Percentiles rank a stretch among this genome's conserved stretches.
These are phyloP conservation scores for Chalcosyrphus nemorum DNA, from an alignment of 2,888 invertebrate species.

Conservation along the genomic window DNA sequence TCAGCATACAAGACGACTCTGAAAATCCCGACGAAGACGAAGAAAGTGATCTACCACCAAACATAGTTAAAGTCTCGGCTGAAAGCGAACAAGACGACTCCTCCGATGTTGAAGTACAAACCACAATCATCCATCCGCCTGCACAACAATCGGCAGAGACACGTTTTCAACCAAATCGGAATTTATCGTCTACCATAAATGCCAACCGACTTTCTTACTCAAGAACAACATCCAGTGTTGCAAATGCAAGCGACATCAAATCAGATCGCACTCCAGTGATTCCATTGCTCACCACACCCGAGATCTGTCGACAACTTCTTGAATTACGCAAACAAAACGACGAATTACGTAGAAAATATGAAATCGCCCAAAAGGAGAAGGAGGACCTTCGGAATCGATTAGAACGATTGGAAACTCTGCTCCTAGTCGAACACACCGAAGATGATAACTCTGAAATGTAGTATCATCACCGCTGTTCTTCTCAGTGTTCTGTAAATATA, in stretches of 20 bases:
- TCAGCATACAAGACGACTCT: neutral
- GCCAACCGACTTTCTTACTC: slow-evolving; percentile 12
- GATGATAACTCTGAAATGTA: slow-evolving; percentile 48
- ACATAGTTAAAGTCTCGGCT: slow-evolving; percentile 73
- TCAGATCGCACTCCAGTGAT: slow-evolving; percentile 75
- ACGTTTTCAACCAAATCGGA: slow-evolving; percentile 30
- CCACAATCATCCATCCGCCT: slow-evolving; percentile 58
- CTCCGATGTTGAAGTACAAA: slow-evolving; percentile 37
- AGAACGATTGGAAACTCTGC: slow-evolving; percentile 78
- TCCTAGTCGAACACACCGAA: slow-evolving; percentile 74
- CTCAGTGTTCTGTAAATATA: too few relatives aligned
- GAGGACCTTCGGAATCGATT: slow-evolving; percentile 78
- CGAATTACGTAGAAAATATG: slow-evolving; percentile 78
- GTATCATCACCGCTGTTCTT: neutral
- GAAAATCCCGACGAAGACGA: slow-evolving; percentile 42
- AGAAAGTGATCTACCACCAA: slow-evolving; percentile 73
- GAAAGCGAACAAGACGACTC: slow-evolving; percentile 64
- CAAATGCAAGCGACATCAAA: slow-evolving; percentile 26
- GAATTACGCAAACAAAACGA: slow-evolving; percentile 79
- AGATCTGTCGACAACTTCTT: slow-evolving; percentile 79
- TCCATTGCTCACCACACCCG: slow-evolving; percentile 78
- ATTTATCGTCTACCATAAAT: slow-evolving; percentile 4
- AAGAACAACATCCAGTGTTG: slow-evolving; percentile 20
- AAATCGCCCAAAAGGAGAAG: slow-evolving; percentile 79
- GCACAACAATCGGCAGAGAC: slow-evolving; percentile 29